Conservation (phyloP, 2,797 vertebrate species). For the Apogon talboti region DNA sequence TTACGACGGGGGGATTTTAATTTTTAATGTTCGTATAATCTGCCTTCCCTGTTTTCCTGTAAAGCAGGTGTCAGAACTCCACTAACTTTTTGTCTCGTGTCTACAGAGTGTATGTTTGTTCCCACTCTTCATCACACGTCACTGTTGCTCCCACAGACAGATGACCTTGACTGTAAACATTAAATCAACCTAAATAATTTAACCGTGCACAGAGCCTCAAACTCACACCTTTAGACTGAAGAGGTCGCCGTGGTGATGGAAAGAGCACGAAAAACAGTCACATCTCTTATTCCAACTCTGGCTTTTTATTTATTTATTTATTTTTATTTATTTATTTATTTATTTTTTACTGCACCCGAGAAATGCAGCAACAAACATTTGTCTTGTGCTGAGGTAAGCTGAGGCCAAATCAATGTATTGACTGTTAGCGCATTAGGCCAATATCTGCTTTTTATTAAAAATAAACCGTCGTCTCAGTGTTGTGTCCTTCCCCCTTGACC, state of each 20-base stretch:
- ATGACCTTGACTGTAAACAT: conserved; percentile 19
- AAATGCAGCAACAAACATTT: conserved; percentile 19
- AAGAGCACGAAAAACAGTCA: not conserved
- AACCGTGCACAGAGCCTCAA: conserved; percentile 2
- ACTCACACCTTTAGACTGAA: not conserved
- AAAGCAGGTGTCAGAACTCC: conserved; percentile 10
- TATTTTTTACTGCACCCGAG: conserved; percentile 1
- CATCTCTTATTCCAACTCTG: not conserved
- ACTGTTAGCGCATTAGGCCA: conserved; percentile 10
- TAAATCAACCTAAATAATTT: not conserved
- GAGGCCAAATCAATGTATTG: conserved; percentile 25
- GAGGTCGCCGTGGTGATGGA: conserved; percentile 20
- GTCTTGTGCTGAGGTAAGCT: conserved; percentile 1
- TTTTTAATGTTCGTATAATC: too few relatives aligned
- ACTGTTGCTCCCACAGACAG: not conserved
- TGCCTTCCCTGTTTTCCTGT: not conserved
- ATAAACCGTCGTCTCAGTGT: conserved; percentile 13
- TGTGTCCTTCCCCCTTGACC: conserved; percentile 1
- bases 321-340: too few relatives aligned
- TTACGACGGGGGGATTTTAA: too few relatives aligned
- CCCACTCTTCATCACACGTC: not conserved
- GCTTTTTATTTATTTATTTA: not conserved
- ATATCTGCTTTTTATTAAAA: conserved; percentile 42
- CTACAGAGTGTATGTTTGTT: not conserved
- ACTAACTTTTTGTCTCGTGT: conserved; percentile 5